These are phyloP conservation scores for Hetaerina titia DNA, from an alignment of 2,888 invertebrate genomes.

Conservation along the genomic window DNA sequence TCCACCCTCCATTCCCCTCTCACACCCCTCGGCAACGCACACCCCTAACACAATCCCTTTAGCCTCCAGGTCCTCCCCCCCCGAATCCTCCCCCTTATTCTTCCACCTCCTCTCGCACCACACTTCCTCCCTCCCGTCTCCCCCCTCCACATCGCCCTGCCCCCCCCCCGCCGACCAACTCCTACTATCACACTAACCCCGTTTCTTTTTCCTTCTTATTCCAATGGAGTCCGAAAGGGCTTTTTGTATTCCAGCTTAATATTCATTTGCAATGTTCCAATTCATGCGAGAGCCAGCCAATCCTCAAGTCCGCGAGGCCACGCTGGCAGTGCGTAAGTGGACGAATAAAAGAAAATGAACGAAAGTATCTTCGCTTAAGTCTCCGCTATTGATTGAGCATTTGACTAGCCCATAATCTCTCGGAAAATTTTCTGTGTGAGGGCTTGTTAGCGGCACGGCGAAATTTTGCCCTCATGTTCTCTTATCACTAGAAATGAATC, in stretches of 20 bases:
- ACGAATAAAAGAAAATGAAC: neutral
- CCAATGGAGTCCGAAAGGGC: neutral
- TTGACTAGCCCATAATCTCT: too few species aligned
- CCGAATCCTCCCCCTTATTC: too few species aligned
- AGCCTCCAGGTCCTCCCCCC: neutral
- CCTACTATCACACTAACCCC: conserved; percentile 14
- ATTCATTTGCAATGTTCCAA: neutral
- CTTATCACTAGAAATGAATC: too few species aligned
- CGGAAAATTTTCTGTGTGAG: too few species aligned
- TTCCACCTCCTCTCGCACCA: too few species aligned
- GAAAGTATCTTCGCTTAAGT: neutral
- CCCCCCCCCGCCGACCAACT: neutral
- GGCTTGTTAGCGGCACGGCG: too few species aligned
- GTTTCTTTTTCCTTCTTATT: conserved; percentile 12
- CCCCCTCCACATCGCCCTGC: neutral
- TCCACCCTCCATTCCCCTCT: neutral
- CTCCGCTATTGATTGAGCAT: too few species aligned
- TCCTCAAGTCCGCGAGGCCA: neutral
- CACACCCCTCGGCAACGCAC: neutral
- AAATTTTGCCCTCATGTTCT: too few species aligned
- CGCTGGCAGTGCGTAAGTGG: neutral
- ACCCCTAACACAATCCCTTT: neutral
- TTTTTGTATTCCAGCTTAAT: neutral
- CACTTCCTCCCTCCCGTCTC: neutral
- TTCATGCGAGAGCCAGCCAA: neutral